Evolutionary conservation across 1,140 invertebrate genomes (phyloP).

Genomic region (Drosophila malerkotliana): DNA sequence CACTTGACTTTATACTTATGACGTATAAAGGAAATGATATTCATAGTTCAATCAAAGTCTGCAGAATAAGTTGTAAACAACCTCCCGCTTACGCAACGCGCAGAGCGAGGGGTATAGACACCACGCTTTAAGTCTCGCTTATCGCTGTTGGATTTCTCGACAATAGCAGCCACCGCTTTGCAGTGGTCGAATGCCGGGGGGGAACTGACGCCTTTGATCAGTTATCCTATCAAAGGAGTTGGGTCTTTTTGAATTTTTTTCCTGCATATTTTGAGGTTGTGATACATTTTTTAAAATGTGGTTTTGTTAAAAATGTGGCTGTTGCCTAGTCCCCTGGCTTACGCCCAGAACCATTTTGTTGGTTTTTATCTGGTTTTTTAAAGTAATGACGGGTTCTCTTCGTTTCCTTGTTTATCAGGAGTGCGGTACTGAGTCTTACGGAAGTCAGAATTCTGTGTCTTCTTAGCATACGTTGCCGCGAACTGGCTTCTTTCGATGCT

Average conservation of each 20-base stretch:
- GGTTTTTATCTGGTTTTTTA: background rate
- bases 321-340: background rate
- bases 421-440: background rate
- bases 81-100: too few relatives aligned
- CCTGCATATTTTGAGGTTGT: background rate
- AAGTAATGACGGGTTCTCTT: background rate
- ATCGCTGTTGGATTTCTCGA: too few relatives aligned
- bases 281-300: background rate
- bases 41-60: too few relatives aligned
- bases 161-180: too few relatives aligned
- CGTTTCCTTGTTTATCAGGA: conserved; percentile 1
- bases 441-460: conserved; percentile 2
- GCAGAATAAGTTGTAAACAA: too few relatives aligned
- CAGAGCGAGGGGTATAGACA: too few relatives aligned
- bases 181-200: too few relatives aligned
- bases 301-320: conserved; percentile 1
- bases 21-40: too few relatives aligned
- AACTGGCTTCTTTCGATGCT: background rate
- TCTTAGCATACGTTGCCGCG: background rate
- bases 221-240: conserved; percentile 3
- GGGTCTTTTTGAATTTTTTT: conserved; percentile 3
- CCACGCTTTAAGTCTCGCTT: too few relatives aligned
- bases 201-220: background rate
- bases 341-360: conserved; percentile 2
- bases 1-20: too few relatives aligned